phyloP scores from a whole-genome alignment of 2,888 invertebrate species.

The Cecidostiba fungosa region DNA sequence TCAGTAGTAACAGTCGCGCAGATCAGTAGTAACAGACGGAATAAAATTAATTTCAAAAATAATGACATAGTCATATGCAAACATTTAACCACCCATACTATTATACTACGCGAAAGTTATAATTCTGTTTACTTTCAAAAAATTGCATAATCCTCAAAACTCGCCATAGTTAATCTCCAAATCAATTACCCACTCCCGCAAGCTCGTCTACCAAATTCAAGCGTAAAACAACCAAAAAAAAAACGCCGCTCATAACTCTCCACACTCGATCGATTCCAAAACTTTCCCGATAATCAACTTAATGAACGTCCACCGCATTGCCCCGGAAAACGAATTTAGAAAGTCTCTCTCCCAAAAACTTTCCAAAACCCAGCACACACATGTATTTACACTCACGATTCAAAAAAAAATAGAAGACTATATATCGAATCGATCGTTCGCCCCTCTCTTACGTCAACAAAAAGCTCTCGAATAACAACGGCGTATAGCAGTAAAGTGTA shows the following conservation, averaged over 20 bases:
- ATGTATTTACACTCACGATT: not conserved
- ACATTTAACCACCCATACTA: not conserved
- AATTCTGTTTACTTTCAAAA: not conserved
- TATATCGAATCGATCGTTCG: not conserved
- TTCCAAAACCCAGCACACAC: not conserved
- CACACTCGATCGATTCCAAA: not conserved
- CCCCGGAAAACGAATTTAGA: not conserved
- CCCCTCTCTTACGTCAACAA: not conserved
- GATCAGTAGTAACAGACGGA: not conserved
- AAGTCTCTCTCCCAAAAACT: slow-evolving; percentile 3
- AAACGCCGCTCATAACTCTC: not conserved
- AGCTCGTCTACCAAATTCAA: not conserved
- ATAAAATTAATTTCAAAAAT: no score
- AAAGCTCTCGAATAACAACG: not conserved
- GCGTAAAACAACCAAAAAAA: not conserved
- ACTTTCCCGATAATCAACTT: not conserved
- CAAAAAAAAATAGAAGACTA: not conserved
- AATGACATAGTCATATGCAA: not conserved
- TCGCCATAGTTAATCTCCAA: not conserved
- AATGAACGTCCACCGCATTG: not conserved
- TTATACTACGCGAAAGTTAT: not conserved
- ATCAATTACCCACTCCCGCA: not conserved
- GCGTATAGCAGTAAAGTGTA: no score
- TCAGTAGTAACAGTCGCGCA: not conserved
- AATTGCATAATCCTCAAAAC: slow-evolving; percentile 3